Evolutionary conservation across 1,140 invertebrate species (phyloP), one percentile per base, ranked within the genome.

Genomic region (Drosophila albomicans): DNA sequence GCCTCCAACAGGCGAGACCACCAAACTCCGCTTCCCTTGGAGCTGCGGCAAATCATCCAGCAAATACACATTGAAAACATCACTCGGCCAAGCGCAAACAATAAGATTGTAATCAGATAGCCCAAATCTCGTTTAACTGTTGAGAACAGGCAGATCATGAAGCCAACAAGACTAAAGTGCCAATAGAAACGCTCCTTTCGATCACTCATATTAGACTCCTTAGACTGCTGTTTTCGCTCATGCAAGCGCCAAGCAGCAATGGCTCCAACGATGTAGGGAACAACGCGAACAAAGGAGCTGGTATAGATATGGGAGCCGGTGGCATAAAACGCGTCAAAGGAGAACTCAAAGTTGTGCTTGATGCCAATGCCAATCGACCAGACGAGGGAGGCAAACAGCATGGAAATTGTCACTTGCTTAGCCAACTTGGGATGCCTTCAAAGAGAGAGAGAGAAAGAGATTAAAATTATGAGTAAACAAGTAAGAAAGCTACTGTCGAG

Each of bases 1-100:
- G 76, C 76, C 45, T 92, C 91, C 30, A 93, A 45, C 20, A 93
- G 32, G 5, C 91, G 86, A 0, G 92, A 92, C 88, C 91, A 92
- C 79, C 82, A 88, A 1, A 81, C 81, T 7, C 91, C 81, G 30
- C 74, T 74, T 0, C 84, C 92, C 5, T 70, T 78, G 1, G 89
- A 89, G 57, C 92, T 92, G 45, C 92, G 91, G 8, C 89, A 62
- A 38, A 92, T 82, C 89, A 92, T 92, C 91, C 92, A 92, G 52
- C 85, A 91, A 54, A 92, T 49, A 5, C 75, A 74, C 0, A 89
- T 30, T 8, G 89, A 80, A 41, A 92, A 92, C 5, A 79, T 35
- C 4, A 61, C 48, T 1, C 92, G 63, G 0, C 92, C 92, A 25
- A 91, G 43, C 0, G 84, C 84, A 57, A 91, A 89, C 5, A 92